Evolutionary conservation across 2,113 vertebrate genomes (phyloP).

Genomic region (Anarhynchus alexandrinus): DNA sequence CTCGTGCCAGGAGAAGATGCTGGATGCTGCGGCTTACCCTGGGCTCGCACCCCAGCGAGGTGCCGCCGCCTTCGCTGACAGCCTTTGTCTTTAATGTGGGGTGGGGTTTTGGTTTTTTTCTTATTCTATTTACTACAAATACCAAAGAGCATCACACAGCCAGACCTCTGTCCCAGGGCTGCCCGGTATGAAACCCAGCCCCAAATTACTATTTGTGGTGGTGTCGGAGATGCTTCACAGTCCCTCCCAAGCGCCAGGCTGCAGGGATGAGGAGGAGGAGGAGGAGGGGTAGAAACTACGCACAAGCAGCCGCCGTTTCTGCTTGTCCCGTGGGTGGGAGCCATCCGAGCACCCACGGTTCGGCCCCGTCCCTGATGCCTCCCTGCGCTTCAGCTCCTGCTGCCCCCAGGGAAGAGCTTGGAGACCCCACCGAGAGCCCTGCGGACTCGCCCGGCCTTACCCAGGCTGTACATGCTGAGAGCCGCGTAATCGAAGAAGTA

Average conservation of each 20-base stretch:
- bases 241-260: background rate
- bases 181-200: background rate
- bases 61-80: background rate
- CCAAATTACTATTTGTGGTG: background rate
- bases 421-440: background rate
- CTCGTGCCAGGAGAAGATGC: background rate
- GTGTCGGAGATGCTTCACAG: background rate
- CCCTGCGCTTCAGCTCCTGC: background rate
- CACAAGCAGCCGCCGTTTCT: fast-evolving
- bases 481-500: slow-evolving; percentile 88
- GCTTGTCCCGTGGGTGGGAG: background rate
- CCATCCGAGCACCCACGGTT: background rate
- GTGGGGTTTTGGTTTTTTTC: too few relatives aligned
- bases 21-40: background rate
- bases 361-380: background rate
- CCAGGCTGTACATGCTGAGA: slow-evolving; percentile 83
- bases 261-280: background rate
- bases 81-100: fast-evolving
- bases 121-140: background rate
- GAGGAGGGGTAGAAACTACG: too few relatives aligned
- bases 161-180: background rate
- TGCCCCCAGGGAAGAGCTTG: background rate
- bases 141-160: background rate
- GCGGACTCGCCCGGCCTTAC: slow-evolving; percentile 35
- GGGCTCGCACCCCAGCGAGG: background rate